Evolutionary conservation across 2,797 vertebrate genomes (phyloP).

Genomic region (Sylvilagus floridanus): DNA sequence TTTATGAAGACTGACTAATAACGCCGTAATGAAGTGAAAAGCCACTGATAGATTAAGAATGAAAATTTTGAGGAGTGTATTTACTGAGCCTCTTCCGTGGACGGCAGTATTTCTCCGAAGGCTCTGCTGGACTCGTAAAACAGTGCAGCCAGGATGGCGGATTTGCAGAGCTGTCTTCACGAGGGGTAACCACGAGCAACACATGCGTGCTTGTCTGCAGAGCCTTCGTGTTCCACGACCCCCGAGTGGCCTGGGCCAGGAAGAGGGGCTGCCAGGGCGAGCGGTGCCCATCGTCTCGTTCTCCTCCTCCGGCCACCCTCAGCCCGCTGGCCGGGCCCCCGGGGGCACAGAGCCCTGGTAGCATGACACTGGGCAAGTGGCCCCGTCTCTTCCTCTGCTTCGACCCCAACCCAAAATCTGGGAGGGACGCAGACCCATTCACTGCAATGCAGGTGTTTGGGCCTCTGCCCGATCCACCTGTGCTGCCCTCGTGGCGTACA

Average conservation of each 20-base stretch:
- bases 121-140: slow-evolving; percentile 56
- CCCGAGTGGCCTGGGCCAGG: accelerated
- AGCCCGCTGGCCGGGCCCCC: accelerated
- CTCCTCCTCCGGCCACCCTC: neutral
- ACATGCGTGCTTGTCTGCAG: neutral
- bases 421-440: neutral
- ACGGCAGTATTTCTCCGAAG: slow-evolving; percentile 61
- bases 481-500: neutral
- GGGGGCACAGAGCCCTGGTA: neutral
- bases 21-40: slow-evolving; percentile 89
- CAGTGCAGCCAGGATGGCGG: neutral
- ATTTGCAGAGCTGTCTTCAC: neutral
- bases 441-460: slow-evolving; percentile 41
- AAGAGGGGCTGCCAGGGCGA: neutral
- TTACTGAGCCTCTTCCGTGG: slow-evolving; percentile 80
- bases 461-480: neutral
- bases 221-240: neutral
- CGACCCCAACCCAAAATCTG: neutral
- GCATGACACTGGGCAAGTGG: accelerated
- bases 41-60: slow-evolving; percentile 83
- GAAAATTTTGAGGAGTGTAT: slow-evolving; percentile 85
- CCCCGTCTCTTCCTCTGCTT: accelerated
- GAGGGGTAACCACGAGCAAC: neutral
- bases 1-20: slow-evolving; percentile 97
- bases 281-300: accelerated